Conservation (phyloP, 2,888 invertebrate species). For the Ischnus inquisitorius region DNA sequence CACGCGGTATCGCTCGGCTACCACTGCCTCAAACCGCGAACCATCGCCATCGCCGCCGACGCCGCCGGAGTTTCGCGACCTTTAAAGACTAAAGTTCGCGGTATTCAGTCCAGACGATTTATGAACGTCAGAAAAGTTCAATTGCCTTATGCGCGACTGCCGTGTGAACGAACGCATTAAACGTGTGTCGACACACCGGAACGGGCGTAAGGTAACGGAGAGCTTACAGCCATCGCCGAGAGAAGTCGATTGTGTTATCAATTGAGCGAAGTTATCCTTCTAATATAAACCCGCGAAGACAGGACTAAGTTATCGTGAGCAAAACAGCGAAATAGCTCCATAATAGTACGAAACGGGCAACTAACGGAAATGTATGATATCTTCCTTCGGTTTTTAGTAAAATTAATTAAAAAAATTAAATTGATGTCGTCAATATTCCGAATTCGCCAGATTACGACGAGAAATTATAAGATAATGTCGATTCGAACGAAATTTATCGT, state of each 20-base stretch:
- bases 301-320: too few species aligned
- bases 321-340: too few species aligned
- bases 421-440: not conserved
- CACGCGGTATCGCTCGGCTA: conserved; percentile 22
- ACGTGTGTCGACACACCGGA: conserved; percentile 49
- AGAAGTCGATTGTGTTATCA: not conserved
- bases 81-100: conserved; percentile 84
- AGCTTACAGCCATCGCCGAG: not conserved
- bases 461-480: not conserved
- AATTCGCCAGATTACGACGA: not conserved
- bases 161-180: conserved; percentile 57
- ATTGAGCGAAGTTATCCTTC: not conserved
- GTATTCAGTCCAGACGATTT: conserved; percentile 81
- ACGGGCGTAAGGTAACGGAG: conserved; percentile 3
- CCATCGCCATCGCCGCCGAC: conserved; percentile 53
- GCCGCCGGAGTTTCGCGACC: conserved; percentile 80
- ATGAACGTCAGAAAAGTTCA: conserved; percentile 81
- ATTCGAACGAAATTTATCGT: conserved; percentile 43
- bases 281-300: too few species aligned
- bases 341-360: too few species aligned
- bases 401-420: not conserved
- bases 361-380: too few species aligned
- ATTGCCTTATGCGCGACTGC: conserved; percentile 70
- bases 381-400: not conserved
- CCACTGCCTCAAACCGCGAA: conserved; percentile 48